Evolutionary conservation across 2,888 invertebrate species (phyloP), one percentile per base, ranked within the genome.

Genomic region (Colostygia pectinataria): DNA sequence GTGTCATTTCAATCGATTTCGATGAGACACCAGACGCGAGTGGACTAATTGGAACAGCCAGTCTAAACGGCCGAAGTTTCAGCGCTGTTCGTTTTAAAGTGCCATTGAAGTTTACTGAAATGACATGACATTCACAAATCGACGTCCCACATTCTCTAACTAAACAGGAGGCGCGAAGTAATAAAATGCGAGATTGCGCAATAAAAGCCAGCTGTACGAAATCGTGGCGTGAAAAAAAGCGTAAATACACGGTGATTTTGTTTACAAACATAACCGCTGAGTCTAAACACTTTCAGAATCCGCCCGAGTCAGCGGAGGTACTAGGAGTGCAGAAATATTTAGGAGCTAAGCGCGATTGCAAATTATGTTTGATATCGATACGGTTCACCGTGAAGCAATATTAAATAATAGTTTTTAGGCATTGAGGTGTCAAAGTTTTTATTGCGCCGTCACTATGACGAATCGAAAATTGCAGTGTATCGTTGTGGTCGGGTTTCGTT

Each of bases 381-480:
- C 32, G 37, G 13, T 28, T 28, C 10, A 29, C 66, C 59, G 54
- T 52, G 53, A 56, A 53, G 48, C 61, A 61, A 67, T 71, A 80
- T 78, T 77, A 81, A 78, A 80, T 80, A 81, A 83, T 80, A 74
- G 78, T 68, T 77, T 81, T 75, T 71, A 66, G 59, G 59, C 56
- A 42, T 60, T 48, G 53, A 78, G 76, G 79, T 80, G 81, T 82
- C 77, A 80, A 53, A 74, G 71, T 83, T 86, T 87, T 84, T 86
- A 79, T 76, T 70, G 80, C 80, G 66, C 68, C 65, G 78, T 83
- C 83, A 83, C 81, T 71, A 83, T 82, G 85, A 84, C 76, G 69
- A 76, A 63, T 69, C 73, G 31, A 61, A 74, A 77, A 81, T 82
- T 80, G 83, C 80, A 82, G 66, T 63, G 62, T 75, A 75, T 70